These are phyloP conservation scores for Alfaro cultratus DNA, from an alignment of 2,797 vertebrate species.

Conservation along the genomic window DNA sequence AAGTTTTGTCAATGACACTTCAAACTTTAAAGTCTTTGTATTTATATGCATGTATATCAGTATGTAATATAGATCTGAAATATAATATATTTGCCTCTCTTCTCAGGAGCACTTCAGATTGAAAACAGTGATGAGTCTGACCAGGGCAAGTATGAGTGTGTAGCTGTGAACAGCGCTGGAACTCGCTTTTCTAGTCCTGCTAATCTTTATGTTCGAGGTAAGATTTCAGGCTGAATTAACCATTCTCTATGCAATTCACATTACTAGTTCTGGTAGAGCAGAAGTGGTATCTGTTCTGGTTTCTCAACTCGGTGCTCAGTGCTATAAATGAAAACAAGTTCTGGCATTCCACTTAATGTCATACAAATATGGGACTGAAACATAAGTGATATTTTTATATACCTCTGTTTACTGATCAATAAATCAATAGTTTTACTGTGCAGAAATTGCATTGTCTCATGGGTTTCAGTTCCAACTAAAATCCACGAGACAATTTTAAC, in stretches of 20 bases:
- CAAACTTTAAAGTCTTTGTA: background rate
- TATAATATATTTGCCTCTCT: slow-evolving; percentile 44
- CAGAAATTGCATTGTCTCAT: no score
- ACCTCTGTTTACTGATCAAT: no score
- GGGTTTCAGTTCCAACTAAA: no score
- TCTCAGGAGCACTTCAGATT: slow-evolving; percentile 94
- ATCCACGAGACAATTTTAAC: no score
- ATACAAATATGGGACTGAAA: no score
- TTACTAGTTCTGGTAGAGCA: background rate
- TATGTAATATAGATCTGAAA: slow-evolving; percentile 18
- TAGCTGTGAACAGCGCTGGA: slow-evolving; percentile 95
- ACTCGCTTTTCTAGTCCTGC: slow-evolving; percentile 96
- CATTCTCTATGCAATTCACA: background rate
- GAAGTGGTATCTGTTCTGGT: background rate
- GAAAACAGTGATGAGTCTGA: slow-evolving; percentile 98
- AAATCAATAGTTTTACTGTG: no score
- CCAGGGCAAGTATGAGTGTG: slow-evolving; percentile 99
- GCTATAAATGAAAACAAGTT: no score
- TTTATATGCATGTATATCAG: background rate
- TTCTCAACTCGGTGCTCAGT: background rate
- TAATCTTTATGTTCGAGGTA: slow-evolving; percentile 99
- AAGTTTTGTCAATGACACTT: no score
- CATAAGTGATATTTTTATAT: no score
- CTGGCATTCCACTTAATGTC: no score
- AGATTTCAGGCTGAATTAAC: slow-evolving; percentile 62